phyloP scores from a whole-genome alignment of 2,113 vertebrate species.

The Panthera tigris region DNA sequence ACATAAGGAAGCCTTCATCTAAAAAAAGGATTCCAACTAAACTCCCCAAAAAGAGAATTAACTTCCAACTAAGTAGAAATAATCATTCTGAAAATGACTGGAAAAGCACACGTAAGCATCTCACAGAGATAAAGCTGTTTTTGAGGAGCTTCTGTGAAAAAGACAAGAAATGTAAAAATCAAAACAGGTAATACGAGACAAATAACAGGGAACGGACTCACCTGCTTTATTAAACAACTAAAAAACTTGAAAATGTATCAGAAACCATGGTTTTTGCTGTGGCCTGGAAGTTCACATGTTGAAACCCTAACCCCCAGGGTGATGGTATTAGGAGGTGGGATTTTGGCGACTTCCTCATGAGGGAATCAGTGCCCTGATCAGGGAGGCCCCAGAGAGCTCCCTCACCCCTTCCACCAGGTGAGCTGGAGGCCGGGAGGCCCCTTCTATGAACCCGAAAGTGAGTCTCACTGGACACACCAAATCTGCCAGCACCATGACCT shows the following conservation, averaged over 20 bases:
- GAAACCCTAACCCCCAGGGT: neutral
- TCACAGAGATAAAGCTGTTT: neutral
- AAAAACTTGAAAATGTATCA: neutral
- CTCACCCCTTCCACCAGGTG: neutral
- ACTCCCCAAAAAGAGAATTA: neutral
- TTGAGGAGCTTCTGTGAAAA: neutral
- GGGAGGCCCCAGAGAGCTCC: neutral
- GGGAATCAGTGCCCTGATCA: neutral
- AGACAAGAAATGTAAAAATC: neutral
- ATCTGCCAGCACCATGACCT: neutral
- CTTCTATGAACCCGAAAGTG: neutral
- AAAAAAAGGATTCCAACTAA: neutral
- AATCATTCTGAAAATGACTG: neutral
- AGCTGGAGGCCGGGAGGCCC: neutral
- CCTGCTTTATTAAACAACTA: neutral
- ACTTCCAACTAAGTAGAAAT: neutral
- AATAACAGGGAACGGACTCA: neutral
- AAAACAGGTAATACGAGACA: neutral
- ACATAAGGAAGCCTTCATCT: neutral
- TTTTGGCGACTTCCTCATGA: neutral
- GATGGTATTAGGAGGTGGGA: neutral
- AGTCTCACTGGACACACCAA: neutral
- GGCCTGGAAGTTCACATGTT: neutral
- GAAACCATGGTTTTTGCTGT: neutral
- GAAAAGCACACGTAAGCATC: neutral